These are phyloP conservation scores for Heliconius cydno DNA, from an alignment of 2,888 invertebrate genomes.

Conservation along the genomic window DNA sequence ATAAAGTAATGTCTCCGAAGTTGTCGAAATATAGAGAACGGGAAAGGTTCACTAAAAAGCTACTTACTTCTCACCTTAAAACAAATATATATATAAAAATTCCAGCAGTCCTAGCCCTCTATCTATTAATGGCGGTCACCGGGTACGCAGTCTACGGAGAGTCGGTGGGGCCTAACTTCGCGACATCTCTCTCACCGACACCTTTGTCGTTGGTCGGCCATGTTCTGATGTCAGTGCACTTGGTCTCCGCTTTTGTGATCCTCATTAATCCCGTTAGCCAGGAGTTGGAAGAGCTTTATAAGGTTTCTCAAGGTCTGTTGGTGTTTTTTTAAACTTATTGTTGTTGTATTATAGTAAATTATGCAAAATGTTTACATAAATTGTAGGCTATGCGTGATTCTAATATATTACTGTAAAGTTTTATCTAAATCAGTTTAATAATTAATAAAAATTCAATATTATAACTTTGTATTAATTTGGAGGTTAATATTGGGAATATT, in stretches of 20 bases:
- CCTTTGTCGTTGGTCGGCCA: conserved; percentile 83
- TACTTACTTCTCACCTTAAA: background rate
- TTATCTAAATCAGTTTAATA: background rate
- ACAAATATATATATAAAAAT: conserved; percentile 5
- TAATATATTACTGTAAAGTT: background rate
- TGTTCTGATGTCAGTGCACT: conserved; percentile 85
- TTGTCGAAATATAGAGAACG: too few species aligned
- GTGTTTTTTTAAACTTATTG: background rate
- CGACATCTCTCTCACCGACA: conserved; percentile 80
- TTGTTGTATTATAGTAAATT: background rate
- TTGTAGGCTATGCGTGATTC: background rate
- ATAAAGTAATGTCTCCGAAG: too few species aligned
- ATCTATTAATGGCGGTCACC: conserved; percentile 84
- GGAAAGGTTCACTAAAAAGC: too few species aligned
- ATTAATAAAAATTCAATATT: too few species aligned
- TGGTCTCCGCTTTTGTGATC: conserved; percentile 87
- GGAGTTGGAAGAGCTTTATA: conserved; percentile 86
- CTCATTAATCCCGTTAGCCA: conserved; percentile 89
- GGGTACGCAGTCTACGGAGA: conserved; percentile 87
- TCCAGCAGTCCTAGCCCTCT: conserved; percentile 82
- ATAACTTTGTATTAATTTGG: too few species aligned
- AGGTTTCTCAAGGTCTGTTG: conserved; percentile 82
- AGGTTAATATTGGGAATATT: too few species aligned
- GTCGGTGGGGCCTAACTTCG: conserved; percentile 83
- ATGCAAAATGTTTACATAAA: background rate